Evolutionary conservation across 2,113 vertebrate genomes (phyloP).

Genomic region (Phasianus colchicus): DNA sequence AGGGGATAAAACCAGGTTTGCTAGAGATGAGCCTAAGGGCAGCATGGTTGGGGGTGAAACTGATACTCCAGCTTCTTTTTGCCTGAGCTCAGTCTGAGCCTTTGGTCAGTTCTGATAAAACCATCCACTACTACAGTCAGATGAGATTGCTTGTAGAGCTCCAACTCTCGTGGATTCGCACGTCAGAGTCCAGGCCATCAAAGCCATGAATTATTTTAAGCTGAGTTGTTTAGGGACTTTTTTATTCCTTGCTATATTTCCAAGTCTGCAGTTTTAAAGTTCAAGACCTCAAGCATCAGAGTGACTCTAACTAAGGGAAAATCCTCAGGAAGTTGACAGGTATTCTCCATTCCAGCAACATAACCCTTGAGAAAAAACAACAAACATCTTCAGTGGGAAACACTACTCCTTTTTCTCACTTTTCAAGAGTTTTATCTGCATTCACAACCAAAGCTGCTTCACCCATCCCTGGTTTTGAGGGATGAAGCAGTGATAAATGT

Average conservation of each 20-base stretch:
- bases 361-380: background rate
- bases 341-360: background rate
- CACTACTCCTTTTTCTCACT: fast-evolving
- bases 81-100: background rate
- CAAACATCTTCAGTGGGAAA: background rate
- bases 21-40: background rate
- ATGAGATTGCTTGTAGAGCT: fast-evolving
- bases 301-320: background rate
- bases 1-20: no score
- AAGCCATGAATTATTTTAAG: background rate
- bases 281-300: background rate
- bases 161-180: background rate
- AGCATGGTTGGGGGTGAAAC: background rate
- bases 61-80: background rate
- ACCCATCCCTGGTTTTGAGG: background rate
- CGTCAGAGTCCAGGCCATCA: background rate
- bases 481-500: fast-evolving
- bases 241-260: background rate
- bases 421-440: background rate
- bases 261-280: background rate
- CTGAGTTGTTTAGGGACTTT: background rate
- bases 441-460: background rate
- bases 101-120: background rate
- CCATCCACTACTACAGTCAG: background rate
- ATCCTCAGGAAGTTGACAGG: background rate